phyloP scores from a whole-genome alignment of 2,113 vertebrate genomes.

The Rissa tridactyla region DNA sequence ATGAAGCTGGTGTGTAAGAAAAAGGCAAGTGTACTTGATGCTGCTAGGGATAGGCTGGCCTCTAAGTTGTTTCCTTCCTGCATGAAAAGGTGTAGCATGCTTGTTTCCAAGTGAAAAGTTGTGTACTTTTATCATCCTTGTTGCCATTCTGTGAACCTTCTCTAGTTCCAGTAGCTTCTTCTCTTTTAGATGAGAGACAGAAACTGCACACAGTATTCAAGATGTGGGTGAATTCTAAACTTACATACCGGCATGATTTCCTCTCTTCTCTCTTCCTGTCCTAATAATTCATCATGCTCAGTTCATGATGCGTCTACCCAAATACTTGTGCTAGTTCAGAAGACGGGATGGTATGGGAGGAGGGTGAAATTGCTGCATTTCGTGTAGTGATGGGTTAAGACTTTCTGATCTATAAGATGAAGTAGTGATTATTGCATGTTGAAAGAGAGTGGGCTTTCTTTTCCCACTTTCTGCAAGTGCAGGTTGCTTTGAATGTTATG shows the following conservation, averaged over 20 bases:
- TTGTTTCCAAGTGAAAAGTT: background rate
- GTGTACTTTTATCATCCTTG: background rate
- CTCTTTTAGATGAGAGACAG: background rate
- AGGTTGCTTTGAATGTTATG: background rate
- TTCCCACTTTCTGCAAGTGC: background rate
- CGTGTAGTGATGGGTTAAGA: background rate
- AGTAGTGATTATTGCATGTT: background rate
- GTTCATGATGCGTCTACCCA: background rate
- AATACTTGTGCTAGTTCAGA: background rate
- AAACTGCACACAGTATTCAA: background rate
- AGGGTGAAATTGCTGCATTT: background rate
- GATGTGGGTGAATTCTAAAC: background rate
- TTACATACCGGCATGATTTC: background rate
- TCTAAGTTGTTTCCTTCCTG: background rate
- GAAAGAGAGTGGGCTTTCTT: background rate
- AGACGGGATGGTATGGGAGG: background rate
- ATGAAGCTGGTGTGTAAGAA: background rate
- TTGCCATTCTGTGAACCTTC: background rate
- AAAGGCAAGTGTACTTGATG: fast-evolving
- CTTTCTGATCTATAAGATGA: background rate
- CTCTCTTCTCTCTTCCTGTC: background rate
- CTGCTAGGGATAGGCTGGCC: background rate
- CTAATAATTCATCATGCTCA: background rate
- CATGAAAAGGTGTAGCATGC: background rate
- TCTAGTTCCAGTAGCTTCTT: background rate